These are phyloP conservation scores for Psylliodes chrysocephalus DNA, from an alignment of 2,888 invertebrate species.

Conservation along the genomic window DNA sequence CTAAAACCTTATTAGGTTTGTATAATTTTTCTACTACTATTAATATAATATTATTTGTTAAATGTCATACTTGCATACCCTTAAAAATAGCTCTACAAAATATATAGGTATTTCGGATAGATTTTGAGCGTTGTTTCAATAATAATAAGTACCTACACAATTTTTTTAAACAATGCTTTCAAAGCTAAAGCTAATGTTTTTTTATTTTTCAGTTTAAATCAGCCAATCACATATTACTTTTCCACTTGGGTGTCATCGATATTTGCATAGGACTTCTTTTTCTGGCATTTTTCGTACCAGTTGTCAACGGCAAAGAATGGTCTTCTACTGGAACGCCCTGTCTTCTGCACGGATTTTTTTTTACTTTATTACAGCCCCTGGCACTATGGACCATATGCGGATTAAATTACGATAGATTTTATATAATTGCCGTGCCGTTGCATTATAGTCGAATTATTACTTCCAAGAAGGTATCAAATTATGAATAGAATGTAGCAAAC, in stretches of 20 bases:
- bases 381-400: conserved; percentile 85
- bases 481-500: background rate
- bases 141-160: too few species aligned
- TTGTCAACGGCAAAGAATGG: conserved; percentile 64
- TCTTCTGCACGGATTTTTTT: conserved; percentile 73
- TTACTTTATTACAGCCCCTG: conserved; percentile 78
- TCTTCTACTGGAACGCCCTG: conserved; percentile 69
- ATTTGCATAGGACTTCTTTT: conserved; percentile 73
- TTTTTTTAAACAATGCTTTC: too few species aligned
- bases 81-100: too few species aligned
- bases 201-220: conserved; percentile 68
- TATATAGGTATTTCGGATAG: too few species aligned
- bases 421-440: conserved; percentile 82
- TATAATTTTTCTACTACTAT: too few species aligned
- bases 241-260: conserved; percentile 79
- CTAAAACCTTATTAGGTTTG: too few species aligned
- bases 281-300: conserved; percentile 68
- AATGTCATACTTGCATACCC: too few species aligned
- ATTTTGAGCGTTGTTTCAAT: too few species aligned
- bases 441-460: conserved; percentile 83
- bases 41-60: too few species aligned
- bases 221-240: conserved; percentile 77
- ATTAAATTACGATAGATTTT: conserved; percentile 81
- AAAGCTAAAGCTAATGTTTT: too few species aligned
- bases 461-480: conserved; percentile 70